Percentiles rank a stretch among this genome's conserved stretches.
These are phyloP conservation scores for Holacanthella duospinosa DNA, from an alignment of 2,888 invertebrate species.

Conservation along the genomic window DNA sequence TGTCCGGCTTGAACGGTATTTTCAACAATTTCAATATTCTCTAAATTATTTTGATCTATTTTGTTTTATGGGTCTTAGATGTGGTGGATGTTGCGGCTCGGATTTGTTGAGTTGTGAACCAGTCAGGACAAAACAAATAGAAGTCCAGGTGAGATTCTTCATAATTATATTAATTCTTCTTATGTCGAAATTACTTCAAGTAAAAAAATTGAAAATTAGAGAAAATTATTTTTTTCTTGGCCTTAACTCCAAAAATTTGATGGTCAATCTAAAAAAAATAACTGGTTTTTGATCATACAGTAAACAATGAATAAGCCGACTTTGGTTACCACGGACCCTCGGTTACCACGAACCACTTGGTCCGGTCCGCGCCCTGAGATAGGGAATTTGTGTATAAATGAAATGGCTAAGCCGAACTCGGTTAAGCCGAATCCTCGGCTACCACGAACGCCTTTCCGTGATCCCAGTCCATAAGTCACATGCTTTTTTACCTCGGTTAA, in stretches of 20 bases:
- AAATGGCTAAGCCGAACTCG: too few relatives aligned
- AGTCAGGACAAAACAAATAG: constrained; percentile 1
- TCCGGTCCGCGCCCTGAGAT: too few relatives aligned
- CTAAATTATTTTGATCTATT: neutral
- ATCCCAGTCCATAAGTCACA: too few relatives aligned
- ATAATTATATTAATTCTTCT: neutral
- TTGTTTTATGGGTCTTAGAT: constrained; percentile 17
- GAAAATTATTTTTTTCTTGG: neutral
- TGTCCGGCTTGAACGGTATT: constrained; percentile 20
- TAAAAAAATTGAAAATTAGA: neutral
- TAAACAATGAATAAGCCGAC: too few relatives aligned
- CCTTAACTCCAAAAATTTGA: too few relatives aligned
- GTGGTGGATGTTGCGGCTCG: constrained; percentile 31
- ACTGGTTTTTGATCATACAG: neutral
- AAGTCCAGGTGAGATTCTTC: constrained; percentile 16
- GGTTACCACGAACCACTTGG: too few relatives aligned
- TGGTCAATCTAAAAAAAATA: neutral
- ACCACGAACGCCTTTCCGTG: too few relatives aligned
- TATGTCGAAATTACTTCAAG: neutral
- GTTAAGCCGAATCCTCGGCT: too few relatives aligned
- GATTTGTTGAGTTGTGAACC: constrained; percentile 27
- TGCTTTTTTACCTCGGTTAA: too few relatives aligned
- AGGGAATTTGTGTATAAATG: too few relatives aligned
- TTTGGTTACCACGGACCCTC: too few relatives aligned
- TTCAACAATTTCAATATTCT: neutral